These are phyloP conservation scores for Actenoides lindsayi DNA, from an alignment of 2,113 vertebrate genomes.

Conservation along the genomic window DNA sequence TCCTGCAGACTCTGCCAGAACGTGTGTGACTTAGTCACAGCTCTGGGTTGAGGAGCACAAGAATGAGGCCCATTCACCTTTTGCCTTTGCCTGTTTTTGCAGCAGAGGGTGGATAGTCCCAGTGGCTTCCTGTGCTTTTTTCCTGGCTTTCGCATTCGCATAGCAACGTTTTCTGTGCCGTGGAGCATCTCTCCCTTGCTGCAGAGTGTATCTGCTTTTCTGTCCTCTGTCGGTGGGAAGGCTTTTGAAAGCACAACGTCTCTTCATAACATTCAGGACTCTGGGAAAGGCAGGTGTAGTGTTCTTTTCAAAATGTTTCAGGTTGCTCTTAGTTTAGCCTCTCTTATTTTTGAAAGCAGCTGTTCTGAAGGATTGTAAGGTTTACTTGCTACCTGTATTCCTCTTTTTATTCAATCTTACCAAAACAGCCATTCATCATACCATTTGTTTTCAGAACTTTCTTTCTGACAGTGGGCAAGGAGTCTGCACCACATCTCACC, in stretches of 20 bases:
- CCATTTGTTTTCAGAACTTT: neutral
- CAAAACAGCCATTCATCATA: neutral
- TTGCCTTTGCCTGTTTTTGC: neutral
- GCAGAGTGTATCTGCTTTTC: neutral
- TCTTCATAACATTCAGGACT: neutral
- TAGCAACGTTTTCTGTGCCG: fast-evolving
- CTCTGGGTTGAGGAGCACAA: neutral
- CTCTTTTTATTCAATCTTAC: neutral
- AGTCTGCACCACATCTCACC: neutral
- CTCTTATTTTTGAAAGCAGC: neutral
- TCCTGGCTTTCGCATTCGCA: neutral
- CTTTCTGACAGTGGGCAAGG: neutral
- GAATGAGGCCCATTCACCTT: neutral
- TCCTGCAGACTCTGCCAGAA: neutral
- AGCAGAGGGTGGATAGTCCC: neutral
- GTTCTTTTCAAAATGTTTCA: neutral
- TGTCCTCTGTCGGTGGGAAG: neutral
- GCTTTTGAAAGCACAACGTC: neutral
- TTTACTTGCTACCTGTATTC: neutral
- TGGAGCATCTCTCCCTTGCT: fast-evolving
- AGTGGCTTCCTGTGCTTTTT: neutral
- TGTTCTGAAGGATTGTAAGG: neutral
- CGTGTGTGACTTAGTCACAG: neutral
- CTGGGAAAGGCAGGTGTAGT: neutral
- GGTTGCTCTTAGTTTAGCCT: neutral